Evolutionary conservation across 1,140 invertebrate species (phyloP), one percentile per base, ranked within the genome.

Genomic region (Drosophila santomea): DNA sequence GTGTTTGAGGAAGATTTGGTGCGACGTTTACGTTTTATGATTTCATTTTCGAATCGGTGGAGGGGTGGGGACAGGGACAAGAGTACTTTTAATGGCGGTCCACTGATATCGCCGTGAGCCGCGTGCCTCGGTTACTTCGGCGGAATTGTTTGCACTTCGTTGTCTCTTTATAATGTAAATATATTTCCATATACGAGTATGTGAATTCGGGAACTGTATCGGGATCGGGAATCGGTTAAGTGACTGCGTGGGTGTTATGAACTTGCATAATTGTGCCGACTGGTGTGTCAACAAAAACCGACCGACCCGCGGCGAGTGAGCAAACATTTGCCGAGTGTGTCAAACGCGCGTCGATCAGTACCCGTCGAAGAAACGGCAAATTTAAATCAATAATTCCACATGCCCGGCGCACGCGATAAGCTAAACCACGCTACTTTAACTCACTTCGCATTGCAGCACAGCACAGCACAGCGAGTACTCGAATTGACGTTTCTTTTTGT

Each of bases 311-410:
- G 47, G 12, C 14, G 17, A 45, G 84, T 84, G 17, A 45, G 84
- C 80, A 74, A 89, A 89, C 84, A 89, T 89, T 89, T 89, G 85
- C 66, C 80, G 84, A 89, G 84, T 89, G 84, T 89, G 84, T 80
- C 81, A 85, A 82, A 77, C 80, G 84, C 74, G 82, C 74, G 80
- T 66, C 75, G 56, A 78, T 85, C 81, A 73, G 73, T 83, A 72
- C 5, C 3, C 48, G n/a, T 2, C 28, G 52, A 38, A 52, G 32
- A n/a, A 41, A 39, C 12, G 51, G 43, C 52, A 75, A 68, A 74
- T 80, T 73, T 64, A 83, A 86, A 86, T 89, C 82, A 86, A 89
- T 88, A 89, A 77, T 80, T 79, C 36, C 28, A 72, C 52, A 62
- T 52, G 55, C 47, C 43, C 57, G 45, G 45, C 61, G 47, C 57